These are phyloP conservation scores for Lanistes nyassanus DNA, from an alignment of 1,140 invertebrate genomes.

Conservation along the genomic window DNA sequence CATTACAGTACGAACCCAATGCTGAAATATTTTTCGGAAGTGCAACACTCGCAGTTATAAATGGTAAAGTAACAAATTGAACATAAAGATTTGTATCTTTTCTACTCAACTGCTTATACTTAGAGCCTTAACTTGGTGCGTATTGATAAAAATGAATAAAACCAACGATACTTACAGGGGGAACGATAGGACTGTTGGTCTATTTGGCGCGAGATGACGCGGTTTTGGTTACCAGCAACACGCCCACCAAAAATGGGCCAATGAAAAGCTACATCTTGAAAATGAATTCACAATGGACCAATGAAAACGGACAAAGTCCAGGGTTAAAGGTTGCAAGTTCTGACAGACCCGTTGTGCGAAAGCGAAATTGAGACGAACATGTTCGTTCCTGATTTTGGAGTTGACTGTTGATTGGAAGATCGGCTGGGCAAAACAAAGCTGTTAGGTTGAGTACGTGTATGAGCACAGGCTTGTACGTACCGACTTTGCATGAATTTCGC, in stretches of 20 bases:
- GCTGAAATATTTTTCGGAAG: conserved; percentile 10
- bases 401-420: not conserved
- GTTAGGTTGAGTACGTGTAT: not conserved
- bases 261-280: conserved; percentile 28
- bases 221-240: conserved; percentile 32
- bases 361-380: conserved; percentile 28
- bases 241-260: conserved; percentile 44
- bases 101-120: not conserved
- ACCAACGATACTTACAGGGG: conserved; percentile 16
- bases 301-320: conserved; percentile 16
- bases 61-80: not conserved
- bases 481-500: conserved; percentile 26
- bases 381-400: conserved; percentile 35
- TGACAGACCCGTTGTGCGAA: too few relatives aligned
- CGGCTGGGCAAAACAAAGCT: too few relatives aligned
- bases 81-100: not conserved
- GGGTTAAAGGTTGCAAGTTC: conserved; percentile 27
- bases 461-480: conserved; percentile 3
- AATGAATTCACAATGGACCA: conserved; percentile 25
- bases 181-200: conserved; percentile 20
- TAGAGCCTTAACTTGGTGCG: not conserved
- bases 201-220: conserved; percentile 60
- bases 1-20: not conserved
- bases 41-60: not conserved
- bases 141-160: not conserved